Percentiles rank a stretch among this genome's conserved stretches.
phyloP scores from a whole-genome alignment of 2,888 invertebrate species.

The Macaria notata region DNA sequence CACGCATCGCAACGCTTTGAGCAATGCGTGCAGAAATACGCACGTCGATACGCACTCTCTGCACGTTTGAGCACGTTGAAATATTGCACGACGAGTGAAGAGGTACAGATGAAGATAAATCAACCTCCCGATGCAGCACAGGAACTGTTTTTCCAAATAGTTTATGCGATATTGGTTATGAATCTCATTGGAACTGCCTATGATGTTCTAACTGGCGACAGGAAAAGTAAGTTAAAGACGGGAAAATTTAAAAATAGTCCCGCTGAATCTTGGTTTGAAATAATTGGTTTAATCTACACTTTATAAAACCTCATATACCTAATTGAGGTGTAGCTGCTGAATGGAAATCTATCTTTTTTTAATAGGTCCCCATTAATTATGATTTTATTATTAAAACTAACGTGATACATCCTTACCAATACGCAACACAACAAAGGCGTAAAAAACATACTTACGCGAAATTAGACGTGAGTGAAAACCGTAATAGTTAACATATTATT shows the following conservation, averaged over 20 bases:
- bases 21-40: conserved; percentile 32
- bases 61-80: conserved; percentile 34
- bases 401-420: too few species aligned
- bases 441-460: too few species aligned
- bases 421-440: too few species aligned
- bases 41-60: conserved; percentile 26
- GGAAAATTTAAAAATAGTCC: not conserved
- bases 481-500: too few species aligned
- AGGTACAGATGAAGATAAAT: conserved; percentile 13
- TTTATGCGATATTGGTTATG: conserved; percentile 30
- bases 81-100: conserved; percentile 34
- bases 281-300: too few species aligned
- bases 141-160: conserved; percentile 25
- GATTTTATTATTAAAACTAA: too few species aligned
- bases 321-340: too few species aligned
- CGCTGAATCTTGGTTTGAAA: not conserved
- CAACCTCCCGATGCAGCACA: conserved; percentile 14
- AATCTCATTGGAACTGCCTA: conserved; percentile 42
- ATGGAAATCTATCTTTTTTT: too few species aligned
- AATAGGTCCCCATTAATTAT: too few species aligned
- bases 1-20: conserved; percentile 35
- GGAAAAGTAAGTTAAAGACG: conserved; percentile 35
- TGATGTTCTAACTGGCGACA: conserved; percentile 25
- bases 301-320: too few species aligned
- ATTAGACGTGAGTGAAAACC: too few species aligned